Conservation (phyloP, 2,888 invertebrate genomes). For the Tetropium fuscum region DNA sequence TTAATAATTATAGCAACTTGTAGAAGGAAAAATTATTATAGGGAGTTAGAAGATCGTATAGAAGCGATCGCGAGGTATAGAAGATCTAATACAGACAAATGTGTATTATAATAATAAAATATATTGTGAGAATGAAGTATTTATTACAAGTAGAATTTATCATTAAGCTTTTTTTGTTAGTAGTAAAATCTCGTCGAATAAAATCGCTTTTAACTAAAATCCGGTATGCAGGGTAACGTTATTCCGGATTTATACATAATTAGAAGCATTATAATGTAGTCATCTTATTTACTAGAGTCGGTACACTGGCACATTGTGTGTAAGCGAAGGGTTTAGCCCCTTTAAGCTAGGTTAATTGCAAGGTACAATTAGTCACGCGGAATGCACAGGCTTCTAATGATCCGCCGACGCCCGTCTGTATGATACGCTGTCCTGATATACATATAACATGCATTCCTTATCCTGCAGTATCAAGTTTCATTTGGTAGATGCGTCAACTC, state of each 20-base stretch:
- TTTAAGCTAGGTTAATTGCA: conserved; percentile 55
- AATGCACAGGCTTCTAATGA: conserved; percentile 54
- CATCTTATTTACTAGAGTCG: conserved; percentile 30
- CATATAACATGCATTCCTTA: too few relatives aligned
- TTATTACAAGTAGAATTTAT: neutral
- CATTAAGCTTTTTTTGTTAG: neutral
- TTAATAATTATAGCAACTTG: too few relatives aligned
- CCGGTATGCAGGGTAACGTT: neutral
- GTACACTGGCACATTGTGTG: conserved; percentile 26
- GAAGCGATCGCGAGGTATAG: too few relatives aligned
- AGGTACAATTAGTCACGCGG: conserved; percentile 55
- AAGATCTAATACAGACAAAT: too few relatives aligned
- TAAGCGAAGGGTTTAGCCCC: conserved; percentile 37
- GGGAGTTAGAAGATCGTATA: too few relatives aligned
- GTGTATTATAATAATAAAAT: neutral
- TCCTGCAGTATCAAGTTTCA: too few relatives aligned
- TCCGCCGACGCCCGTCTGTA: conserved; percentile 50
- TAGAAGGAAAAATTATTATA: too few relatives aligned
- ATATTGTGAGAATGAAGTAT: neutral
- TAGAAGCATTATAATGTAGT: conserved; percentile 42
- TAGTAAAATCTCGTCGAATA: neutral
- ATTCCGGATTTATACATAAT: conserved; percentile 35
- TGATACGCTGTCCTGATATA: conserved; percentile 44
- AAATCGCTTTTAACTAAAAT: neutral
- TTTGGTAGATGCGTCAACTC: too few relatives aligned